phyloP scores from a whole-genome alignment of 2,888 invertebrate species.

The Cyclophora albipunctata region DNA sequence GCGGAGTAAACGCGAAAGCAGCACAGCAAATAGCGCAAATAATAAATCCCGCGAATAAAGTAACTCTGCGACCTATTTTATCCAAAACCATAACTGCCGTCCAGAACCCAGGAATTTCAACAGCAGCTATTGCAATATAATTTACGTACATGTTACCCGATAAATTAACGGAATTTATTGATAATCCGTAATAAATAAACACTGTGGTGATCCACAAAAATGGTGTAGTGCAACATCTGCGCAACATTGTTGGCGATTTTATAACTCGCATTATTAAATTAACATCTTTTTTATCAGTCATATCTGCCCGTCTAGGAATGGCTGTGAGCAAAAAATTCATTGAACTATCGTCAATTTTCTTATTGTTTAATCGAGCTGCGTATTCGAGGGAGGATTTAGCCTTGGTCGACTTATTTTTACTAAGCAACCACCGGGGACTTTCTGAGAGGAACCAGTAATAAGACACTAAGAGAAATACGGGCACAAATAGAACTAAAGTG shows the following conservation, averaged over 20 bases:
- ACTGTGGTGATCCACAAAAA: slow-evolving; percentile 86
- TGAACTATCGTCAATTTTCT: slow-evolving; percentile 60
- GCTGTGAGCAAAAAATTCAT: slow-evolving; percentile 50
- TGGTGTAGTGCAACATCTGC: slow-evolving; percentile 80
- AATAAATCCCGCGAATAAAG: slow-evolving; percentile 50
- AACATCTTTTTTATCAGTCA: slow-evolving; percentile 22
- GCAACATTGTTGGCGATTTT: slow-evolving; percentile 69
- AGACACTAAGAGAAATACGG: slow-evolving; percentile 77
- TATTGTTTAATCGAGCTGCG: slow-evolving; percentile 78
- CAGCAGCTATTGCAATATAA: slow-evolving; percentile 78
- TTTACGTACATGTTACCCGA: slow-evolving; percentile 85
- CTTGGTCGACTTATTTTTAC: slow-evolving; percentile 77
- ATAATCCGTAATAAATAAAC: slow-evolving; percentile 86
- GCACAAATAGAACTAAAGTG: slow-evolving; percentile 79
- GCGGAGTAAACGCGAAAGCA: slow-evolving; percentile 67
- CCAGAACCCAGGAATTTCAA: slow-evolving; percentile 84
- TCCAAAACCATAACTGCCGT: slow-evolving; percentile 78
- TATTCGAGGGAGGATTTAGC: slow-evolving; percentile 76
- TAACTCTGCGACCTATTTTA: slow-evolving; percentile 70
- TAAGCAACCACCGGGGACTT: slow-evolving; percentile 84
- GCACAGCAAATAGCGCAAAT: slow-evolving; percentile 69
- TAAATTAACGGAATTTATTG: slow-evolving; percentile 83
- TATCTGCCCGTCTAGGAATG: slow-evolving; percentile 36
- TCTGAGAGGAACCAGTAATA: slow-evolving; percentile 82
- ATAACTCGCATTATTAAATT: slow-evolving; percentile 57